Base-by-base conservation (phyloP, 2,113 vertebrate genomes). In the Rhabdornis inornatus region DNA sequence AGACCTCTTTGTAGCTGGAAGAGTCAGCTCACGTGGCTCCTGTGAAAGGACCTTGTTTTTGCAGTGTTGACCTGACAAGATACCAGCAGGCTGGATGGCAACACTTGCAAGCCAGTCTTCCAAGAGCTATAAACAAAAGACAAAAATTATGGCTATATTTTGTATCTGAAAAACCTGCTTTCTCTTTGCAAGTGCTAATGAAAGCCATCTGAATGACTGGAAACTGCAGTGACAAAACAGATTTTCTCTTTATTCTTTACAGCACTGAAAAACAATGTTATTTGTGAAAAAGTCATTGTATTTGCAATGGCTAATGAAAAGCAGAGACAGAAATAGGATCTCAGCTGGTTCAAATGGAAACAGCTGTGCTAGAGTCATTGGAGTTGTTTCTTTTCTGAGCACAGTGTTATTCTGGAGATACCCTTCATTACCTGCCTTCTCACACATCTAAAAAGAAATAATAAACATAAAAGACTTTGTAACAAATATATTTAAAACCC, bases 81-180 rank as follows among this genome's bases (percentile, higher is more conserved):
- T 89, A 68, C 89, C 90, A 39, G 82, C 25, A 3, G 96, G 68
- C 18, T 96, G 91, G 49, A 99, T 44, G 50, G 90, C 82, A 50
- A 99, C 64, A 37, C 90, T 97, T 76, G 98, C 98, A 66, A 94
- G 75, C 99, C 99, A 99, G 92, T 99, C 98, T 96, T 97, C 98
- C 47, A 97, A 77, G 49, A 97, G 79, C 99, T 99, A 94, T 20
- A 95, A 53, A 65, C 31, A 57, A 72, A 94, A 22, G 16, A 93
- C 56, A 91, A 90, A 93, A 91, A 35, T 49, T 53, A 86, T 8
- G 31, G 56, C 61, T 8, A 28, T 87, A 92, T 82, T 89, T 88
- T 23, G 11, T 47, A 52, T 37, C 52, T 85, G 40, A 85, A 87
- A 87, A 63, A 27, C 4, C 31, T 40, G 10, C 31, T 81, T 63